phyloP scores from a whole-genome alignment of 2,888 invertebrate species.

The Stenchaetothrips biformis region DNA sequence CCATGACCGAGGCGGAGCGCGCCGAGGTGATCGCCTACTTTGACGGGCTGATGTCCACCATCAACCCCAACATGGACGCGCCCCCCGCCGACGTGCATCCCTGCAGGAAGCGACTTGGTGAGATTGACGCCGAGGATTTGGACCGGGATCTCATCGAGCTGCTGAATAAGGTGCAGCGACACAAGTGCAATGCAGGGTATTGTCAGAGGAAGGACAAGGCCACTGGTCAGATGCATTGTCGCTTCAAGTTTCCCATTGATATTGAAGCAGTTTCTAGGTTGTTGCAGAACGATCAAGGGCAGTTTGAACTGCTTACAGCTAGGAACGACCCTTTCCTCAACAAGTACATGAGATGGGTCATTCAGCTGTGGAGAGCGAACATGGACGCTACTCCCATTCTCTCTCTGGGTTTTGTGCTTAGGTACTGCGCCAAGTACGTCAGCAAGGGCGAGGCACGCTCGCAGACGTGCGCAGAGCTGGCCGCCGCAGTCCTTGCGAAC shows the following conservation, averaged over 20 bases:
- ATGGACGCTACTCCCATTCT: conserved; percentile 30
- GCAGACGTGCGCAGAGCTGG: background rate
- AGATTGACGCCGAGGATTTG: conserved; percentile 10
- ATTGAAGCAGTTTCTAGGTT: background rate
- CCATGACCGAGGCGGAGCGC: background rate
- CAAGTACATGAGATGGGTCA: conserved; percentile 29
- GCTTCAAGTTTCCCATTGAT: conserved; percentile 27
- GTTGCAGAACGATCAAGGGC: background rate
- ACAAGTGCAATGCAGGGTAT: background rate
- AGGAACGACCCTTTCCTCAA: conserved; percentile 31
- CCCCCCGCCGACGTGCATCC: conserved; percentile 32
- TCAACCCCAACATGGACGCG: conserved; percentile 31
- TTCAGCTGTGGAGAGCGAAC: conserved; percentile 34
- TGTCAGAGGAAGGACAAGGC: conserved; percentile 31
- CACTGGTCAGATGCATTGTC: conserved; percentile 25
- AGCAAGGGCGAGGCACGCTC: conserved; percentile 30
- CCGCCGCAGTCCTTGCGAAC: background rate
- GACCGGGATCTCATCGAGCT: conserved; percentile 16
- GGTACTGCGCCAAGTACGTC: conserved; percentile 34
- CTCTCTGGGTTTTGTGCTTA: conserved; percentile 25
- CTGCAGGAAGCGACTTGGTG: conserved; percentile 22
- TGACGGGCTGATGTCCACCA: conserved; percentile 30
- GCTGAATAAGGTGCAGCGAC: conserved; percentile 30
- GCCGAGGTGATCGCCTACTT: conserved; percentile 27
- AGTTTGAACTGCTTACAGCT: conserved; percentile 13